Conservation (phyloP, 2,888 invertebrate species). For the Drosophila putrida region DNA sequence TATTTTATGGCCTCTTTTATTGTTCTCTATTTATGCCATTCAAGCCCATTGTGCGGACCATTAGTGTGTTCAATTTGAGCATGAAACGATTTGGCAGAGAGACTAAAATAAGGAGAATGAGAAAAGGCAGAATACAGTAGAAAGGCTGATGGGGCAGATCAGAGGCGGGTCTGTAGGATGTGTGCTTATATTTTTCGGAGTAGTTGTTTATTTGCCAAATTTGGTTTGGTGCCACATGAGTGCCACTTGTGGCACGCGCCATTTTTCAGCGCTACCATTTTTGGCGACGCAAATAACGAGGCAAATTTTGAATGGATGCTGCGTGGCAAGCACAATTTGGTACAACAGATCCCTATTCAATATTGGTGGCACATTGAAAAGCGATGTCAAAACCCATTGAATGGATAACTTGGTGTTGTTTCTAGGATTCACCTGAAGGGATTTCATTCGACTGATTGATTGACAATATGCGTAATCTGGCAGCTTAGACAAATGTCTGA, state of each 20-base stretch:
- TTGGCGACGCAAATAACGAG: constrained; percentile 58
- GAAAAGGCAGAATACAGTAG: neutral
- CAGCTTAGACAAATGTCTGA: constrained; percentile 57
- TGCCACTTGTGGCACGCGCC: constrained; percentile 66
- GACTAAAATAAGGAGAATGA: neutral
- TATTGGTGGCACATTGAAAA: constrained; percentile 7
- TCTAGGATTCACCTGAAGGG: constrained; percentile 26
- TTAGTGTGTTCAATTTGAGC: constrained; percentile 43
- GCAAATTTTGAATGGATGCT: constrained; percentile 46
- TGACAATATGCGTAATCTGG: constrained; percentile 64
- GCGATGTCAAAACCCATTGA: constrained; percentile 41
- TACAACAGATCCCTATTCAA: neutral
- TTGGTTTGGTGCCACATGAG: constrained; percentile 51
- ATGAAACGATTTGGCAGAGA: constrained; percentile 26
- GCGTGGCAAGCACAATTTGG: constrained; percentile 10
- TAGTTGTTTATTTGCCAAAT: constrained; percentile 49
- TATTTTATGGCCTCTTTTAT: neutral
- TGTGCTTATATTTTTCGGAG: constrained; percentile 39
- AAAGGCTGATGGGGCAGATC: neutral
- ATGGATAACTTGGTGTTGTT: constrained; percentile 42
- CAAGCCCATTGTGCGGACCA: constrained; percentile 33
- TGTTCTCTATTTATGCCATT: constrained; percentile 12
- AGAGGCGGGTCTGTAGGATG: constrained; percentile 6
- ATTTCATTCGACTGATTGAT: constrained; percentile 60
- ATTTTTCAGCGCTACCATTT: constrained; percentile 52